These are phyloP conservation scores for Rafetus swinhoei DNA, from an alignment of 2,113 vertebrate species.

Conservation along the genomic window DNA sequence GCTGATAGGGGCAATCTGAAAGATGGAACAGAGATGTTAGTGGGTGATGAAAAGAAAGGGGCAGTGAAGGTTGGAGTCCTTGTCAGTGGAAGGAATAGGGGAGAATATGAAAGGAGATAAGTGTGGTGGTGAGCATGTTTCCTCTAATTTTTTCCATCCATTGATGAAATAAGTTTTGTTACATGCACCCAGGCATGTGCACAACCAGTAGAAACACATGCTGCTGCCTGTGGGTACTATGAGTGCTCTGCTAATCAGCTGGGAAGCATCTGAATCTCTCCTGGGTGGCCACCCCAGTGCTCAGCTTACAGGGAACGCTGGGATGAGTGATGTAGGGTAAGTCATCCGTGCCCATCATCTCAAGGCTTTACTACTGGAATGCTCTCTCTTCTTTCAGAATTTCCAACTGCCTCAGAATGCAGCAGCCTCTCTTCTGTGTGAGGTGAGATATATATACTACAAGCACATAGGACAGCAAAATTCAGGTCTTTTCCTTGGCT, in stretches of 20 bases:
- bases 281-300: no score
- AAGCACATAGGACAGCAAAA: not conserved
- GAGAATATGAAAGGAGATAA: not conserved
- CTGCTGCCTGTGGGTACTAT: no score
- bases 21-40: not conserved
- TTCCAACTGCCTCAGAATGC: not conserved
- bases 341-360: not conserved
- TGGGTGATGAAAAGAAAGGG: not conserved
- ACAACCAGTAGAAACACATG: no score
- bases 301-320: no score
- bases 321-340: fast-evolving
- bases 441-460: not conserved
- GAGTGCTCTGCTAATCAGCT: no score
- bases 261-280: no score
- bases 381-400: not conserved
- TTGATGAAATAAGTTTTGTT: no score
- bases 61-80: not conserved
- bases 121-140: no score
- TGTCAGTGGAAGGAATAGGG: not conserved
- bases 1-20: not conserved
- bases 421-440: not conserved
- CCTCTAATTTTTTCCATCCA: no score
- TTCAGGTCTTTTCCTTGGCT: not conserved
- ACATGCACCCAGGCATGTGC: no score
- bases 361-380: not conserved